A percentile compares a stretch with the other conserved stretches of the same genome.
These are phyloP conservation scores for Rugalucina vietnamica DNA, from an alignment of 2,888 invertebrate genomes.

Conservation along the genomic window DNA sequence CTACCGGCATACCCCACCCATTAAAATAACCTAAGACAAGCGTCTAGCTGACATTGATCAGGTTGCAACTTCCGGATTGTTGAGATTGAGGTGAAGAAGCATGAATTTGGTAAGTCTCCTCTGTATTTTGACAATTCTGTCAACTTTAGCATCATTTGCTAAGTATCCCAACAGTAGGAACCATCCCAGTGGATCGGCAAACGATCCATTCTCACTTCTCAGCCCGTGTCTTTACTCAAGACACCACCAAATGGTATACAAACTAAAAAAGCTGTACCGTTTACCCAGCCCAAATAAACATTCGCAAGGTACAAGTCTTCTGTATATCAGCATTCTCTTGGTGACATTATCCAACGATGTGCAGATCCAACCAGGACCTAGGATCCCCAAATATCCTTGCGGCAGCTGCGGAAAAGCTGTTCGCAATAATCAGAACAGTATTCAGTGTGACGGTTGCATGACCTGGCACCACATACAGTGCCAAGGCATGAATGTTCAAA, in stretches of 20 bases:
- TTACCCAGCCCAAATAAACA: neutral
- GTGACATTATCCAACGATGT: conserved; percentile 60
- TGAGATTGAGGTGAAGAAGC: neutral
- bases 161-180: neutral
- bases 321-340: conserved; percentile 84
- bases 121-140: neutral
- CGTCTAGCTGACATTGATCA: neutral
- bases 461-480: neutral
- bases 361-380: neutral
- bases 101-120: neutral
- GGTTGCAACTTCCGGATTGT: neutral
- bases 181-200: neutral
- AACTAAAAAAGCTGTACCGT: neutral
- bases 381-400: conserved; percentile 21
- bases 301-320: neutral
- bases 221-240: neutral
- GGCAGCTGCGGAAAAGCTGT: conserved; percentile 1
- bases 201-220: neutral
- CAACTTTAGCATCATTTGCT: neutral
- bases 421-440: neutral
- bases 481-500: neutral
- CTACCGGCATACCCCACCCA: neutral
- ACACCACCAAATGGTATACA: neutral
- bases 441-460: neutral
- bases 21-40: neutral